These are phyloP conservation scores for Apodemia hepburni DNA, from an alignment of 2,888 invertebrate genomes.

Conservation along the genomic window DNA sequence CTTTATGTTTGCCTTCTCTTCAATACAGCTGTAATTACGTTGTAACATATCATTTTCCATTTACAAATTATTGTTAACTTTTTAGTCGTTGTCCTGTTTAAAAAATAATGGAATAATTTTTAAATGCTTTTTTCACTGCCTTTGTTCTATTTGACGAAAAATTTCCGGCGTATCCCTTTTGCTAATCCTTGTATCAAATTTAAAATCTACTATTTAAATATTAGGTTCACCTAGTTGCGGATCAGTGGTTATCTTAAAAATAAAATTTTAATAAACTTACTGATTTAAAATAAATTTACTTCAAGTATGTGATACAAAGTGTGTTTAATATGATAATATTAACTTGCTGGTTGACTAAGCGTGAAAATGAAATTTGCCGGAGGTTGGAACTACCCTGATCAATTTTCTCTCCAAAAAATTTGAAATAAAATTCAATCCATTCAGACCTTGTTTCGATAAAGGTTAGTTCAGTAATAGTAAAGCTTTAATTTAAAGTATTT, in stretches of 20 bases:
- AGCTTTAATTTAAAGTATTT: too few species aligned
- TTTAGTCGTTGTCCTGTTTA: too few species aligned
- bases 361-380: conserved; percentile 11
- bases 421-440: neutral
- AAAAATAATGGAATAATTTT: too few species aligned
- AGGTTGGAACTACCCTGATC: conserved; percentile 1
- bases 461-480: too few species aligned
- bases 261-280: neutral
- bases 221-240: neutral
- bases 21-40: too few species aligned
- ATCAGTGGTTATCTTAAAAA: neutral
- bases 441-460: neutral
- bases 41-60: too few species aligned
- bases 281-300: neutral
- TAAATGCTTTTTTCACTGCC: too few species aligned
- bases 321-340: neutral
- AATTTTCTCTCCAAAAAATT: neutral
- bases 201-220: neutral
- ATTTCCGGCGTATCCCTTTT: too few species aligned
- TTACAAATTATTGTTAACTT: too few species aligned
- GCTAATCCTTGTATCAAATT: too few species aligned
- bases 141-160: too few species aligned
- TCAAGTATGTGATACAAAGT: neutral
- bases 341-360: conserved; percentile 13
- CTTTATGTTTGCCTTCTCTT: too few species aligned